These are phyloP conservation scores for Strix aluco DNA, from an alignment of 2,113 vertebrate species.

Conservation along the genomic window DNA sequence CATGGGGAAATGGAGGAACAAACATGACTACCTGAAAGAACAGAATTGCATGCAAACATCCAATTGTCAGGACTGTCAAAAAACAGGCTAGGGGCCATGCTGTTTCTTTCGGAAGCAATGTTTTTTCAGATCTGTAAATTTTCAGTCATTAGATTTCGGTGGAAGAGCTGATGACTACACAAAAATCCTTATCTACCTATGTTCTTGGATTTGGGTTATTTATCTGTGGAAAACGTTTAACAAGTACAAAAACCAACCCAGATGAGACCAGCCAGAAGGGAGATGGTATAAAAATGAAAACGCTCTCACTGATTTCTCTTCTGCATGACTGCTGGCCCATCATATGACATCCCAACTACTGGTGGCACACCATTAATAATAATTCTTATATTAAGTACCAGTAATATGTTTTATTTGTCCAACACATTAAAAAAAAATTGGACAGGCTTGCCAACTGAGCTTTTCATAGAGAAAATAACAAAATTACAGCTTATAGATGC, in stretches of 20 bases:
- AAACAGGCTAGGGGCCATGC: not conserved
- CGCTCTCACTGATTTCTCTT: not conserved
- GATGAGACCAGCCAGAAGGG: not conserved
- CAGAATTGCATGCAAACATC: not conserved
- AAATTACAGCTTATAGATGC: not conserved
- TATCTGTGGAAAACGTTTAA: not conserved
- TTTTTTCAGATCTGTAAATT: not conserved
- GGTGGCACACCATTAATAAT: not conserved
- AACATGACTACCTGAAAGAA: not conserved
- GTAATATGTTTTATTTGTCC: not conserved
- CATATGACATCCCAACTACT: not conserved
- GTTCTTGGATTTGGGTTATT: not conserved
- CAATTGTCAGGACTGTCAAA: not conserved
- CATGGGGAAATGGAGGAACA: rapidly evolving
- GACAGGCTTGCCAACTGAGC: not conserved
- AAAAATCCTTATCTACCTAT: not conserved
- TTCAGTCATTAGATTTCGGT: not conserved
- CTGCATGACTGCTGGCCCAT: not conserved
- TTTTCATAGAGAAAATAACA: not conserved
- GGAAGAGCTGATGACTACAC: not conserved
- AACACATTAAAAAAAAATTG: not conserved
- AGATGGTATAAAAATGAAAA: not conserved
- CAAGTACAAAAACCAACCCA: not conserved
- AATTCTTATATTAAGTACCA: not conserved
- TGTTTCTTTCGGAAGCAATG: not conserved